Conservation (phyloP, 2,888 invertebrate genomes). For the Prenolepis imparis region DNA sequence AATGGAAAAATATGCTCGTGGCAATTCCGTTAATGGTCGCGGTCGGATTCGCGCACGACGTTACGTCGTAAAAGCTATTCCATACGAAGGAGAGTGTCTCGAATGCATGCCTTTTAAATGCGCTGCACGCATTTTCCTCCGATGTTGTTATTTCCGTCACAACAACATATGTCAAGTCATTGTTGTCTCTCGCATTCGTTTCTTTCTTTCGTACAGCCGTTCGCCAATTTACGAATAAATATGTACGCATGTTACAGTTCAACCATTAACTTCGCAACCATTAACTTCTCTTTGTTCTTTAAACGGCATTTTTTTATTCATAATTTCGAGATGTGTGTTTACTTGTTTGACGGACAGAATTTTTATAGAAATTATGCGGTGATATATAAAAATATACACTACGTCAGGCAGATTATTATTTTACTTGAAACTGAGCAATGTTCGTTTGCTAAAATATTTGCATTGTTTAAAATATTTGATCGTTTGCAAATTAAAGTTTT, state of each 20-base stretch:
- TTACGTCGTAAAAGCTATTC: slow-evolving; percentile 47
- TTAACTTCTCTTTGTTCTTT: neutral
- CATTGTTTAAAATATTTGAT: neutral
- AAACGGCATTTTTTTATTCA: neutral
- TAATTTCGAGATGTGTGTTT: neutral
- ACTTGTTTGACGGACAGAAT: slow-evolving; percentile 16
- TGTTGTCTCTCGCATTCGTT: slow-evolving; percentile 50
- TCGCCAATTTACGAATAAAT: slow-evolving; percentile 9
- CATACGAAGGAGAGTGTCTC: slow-evolving; percentile 42
- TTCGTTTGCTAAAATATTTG: neutral
- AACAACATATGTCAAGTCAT: slow-evolving; percentile 65
- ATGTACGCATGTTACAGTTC: slow-evolving; percentile 34
- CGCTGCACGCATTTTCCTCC: slow-evolving; percentile 28
- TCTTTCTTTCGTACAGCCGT: neutral
- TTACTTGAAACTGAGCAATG: neutral
- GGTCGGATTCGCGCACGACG: slow-evolving; percentile 16
- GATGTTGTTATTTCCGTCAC: slow-evolving; percentile 55
- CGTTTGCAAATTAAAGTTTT: neutral
- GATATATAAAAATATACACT: neutral
- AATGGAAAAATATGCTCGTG: slow-evolving; percentile 61
- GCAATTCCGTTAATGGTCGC: slow-evolving; percentile 57
- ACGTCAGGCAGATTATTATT: neutral
- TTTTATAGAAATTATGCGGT: slow-evolving; percentile 56
- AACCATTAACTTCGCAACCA: neutral
- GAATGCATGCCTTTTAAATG: slow-evolving; percentile 41